Conservation (phyloP, 2,113 vertebrate genomes). For the Hippocampus mohnikei region DNA sequence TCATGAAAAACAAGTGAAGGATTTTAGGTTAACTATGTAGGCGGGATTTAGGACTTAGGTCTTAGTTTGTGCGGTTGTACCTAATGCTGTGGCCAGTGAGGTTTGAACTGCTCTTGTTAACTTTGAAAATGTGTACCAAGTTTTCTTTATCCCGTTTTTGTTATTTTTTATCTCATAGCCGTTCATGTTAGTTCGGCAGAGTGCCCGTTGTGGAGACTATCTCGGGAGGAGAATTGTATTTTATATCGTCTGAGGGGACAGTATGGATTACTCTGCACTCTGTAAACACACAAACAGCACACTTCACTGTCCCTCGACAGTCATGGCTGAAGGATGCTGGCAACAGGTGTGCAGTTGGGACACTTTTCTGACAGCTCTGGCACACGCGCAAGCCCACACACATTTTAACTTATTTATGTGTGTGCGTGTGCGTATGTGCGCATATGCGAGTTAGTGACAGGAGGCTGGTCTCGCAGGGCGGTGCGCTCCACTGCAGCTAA, state of each 20-base stretch:
- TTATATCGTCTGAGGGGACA: slow-evolving; percentile 41
- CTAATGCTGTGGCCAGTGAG: not conserved
- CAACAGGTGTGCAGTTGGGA: slow-evolving; percentile 79
- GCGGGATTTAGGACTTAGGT: not conserved
- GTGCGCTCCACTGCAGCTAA: slow-evolving; percentile 90
- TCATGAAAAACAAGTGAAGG: too few relatives aligned
- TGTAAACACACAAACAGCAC: slow-evolving; percentile 46
- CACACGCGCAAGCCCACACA: slow-evolving; percentile 24
- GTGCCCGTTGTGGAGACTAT: slow-evolving; percentile 31
- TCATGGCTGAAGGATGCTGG: slow-evolving; percentile 71
- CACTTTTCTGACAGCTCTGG: slow-evolving; percentile 70
- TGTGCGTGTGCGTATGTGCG: slow-evolving; percentile 43
- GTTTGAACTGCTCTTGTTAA: not conserved
- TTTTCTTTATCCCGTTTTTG: not conserved
- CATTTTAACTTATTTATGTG: slow-evolving; percentile 58
- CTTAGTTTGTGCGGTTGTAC: not conserved
- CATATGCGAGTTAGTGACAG: slow-evolving; percentile 80
- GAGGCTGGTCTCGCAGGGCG: slow-evolving; percentile 86
- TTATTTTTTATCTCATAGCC: not conserved
- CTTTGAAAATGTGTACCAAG: not conserved
- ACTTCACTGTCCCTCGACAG: slow-evolving; percentile 58
- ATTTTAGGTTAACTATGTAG: not conserved
- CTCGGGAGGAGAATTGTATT: slow-evolving; percentile 31
- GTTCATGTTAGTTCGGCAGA: slow-evolving; percentile 31
- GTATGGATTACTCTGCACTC: slow-evolving; percentile 48